These are phyloP conservation scores for Clytia hemisphaerica DNA, from an alignment of 30 jellyfish, hydroid and myxozoan species.

Conservation along the genomic window DNA sequence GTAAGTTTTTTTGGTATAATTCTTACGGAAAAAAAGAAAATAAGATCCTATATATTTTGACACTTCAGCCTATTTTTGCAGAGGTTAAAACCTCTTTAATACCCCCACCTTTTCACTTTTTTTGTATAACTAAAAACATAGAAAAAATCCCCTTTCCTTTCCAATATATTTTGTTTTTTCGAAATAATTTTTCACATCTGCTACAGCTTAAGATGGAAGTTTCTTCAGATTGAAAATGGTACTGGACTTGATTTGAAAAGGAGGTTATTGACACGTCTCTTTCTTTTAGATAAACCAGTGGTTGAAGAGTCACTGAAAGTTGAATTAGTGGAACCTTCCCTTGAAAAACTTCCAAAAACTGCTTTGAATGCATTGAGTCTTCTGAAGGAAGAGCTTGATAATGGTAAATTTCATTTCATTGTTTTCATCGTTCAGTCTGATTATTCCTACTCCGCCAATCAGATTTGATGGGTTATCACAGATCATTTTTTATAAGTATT, in stretches of 20 bases:
- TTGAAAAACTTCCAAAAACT: slow-evolving; percentile 41
- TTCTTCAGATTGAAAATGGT: too few species aligned
- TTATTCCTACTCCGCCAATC: background rate
- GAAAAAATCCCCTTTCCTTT: too few species aligned
- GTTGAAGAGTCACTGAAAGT: slow-evolving; percentile 4
- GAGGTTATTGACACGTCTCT: too few species aligned
- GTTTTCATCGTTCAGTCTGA: background rate
- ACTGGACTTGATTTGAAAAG: too few species aligned
- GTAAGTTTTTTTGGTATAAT: slow-evolving; percentile 14
- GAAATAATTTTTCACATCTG: too few species aligned
- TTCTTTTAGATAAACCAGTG: background rate
- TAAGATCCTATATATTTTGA: too few species aligned
- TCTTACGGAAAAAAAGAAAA: too few species aligned
- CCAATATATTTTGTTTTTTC: too few species aligned
- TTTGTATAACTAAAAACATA: too few species aligned
- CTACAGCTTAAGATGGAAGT: too few species aligned
- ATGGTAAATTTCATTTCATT: slow-evolving; percentile 24
- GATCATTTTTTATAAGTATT: too few species aligned
- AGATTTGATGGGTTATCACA: background rate
- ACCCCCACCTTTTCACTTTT: too few species aligned
- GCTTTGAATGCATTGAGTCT: slow-evolving; percentile 39
- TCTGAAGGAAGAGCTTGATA: slow-evolving; percentile 42
- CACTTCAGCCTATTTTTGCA: background rate
- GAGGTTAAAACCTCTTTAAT: background rate
- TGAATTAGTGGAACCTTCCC: slow-evolving; percentile 39